Percentiles rank a stretch among this genome's conserved stretches.
Evolutionary conservation across 2,797 vertebrate species (phyloP).

Genomic region (Oreortyx pictus): DNA sequence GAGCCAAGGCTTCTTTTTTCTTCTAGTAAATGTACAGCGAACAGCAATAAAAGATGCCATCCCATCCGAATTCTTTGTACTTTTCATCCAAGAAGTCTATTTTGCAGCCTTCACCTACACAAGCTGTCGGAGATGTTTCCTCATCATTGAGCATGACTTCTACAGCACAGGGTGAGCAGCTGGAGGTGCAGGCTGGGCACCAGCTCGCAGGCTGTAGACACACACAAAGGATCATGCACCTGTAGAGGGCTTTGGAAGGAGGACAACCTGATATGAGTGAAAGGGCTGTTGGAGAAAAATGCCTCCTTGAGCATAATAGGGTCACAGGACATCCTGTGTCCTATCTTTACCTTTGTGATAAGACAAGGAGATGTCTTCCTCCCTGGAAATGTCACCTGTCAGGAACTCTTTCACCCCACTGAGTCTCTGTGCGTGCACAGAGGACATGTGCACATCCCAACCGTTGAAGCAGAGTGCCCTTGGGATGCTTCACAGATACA

Average conservation of each 20-base stretch:
- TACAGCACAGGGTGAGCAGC: neutral
- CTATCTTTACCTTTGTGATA: neutral
- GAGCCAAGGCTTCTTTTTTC: neutral
- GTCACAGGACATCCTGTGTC: neutral
- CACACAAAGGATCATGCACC: accelerated
- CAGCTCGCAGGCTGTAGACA: neutral
- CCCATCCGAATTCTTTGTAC: neutral
- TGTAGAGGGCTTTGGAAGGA: neutral
- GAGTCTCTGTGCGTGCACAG: accelerated
- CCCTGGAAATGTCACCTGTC: neutral
- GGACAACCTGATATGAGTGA: accelerated
- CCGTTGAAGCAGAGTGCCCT: neutral
- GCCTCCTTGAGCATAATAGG: neutral
- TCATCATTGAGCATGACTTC: neutral
- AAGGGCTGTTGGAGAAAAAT: neutral
- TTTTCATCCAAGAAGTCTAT: neutral
- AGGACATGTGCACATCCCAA: neutral
- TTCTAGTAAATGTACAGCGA: neutral
- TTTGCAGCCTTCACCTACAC: neutral
- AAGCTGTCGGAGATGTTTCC: neutral
- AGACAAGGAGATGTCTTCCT: neutral
- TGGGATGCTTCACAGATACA: accelerated
- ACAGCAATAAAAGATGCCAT: neutral
- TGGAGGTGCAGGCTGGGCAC: neutral
- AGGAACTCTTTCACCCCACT: neutral